phyloP scores from a whole-genome alignment of 2,797 vertebrate genomes.

The Epinephelus malabaricus region DNA sequence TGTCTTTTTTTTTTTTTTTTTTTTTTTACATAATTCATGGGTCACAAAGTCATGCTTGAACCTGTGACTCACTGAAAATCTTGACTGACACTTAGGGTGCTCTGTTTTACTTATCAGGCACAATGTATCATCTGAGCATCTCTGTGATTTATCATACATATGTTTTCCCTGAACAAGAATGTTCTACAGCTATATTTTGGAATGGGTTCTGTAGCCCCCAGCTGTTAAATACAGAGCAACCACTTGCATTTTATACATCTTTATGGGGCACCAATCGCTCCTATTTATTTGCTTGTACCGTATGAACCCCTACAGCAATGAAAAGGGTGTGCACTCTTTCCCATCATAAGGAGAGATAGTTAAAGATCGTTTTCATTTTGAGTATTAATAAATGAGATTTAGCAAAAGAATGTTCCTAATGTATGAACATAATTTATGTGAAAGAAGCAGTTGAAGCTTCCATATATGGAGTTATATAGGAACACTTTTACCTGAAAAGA shows the following conservation, averaged over 20 bases:
- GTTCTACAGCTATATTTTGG: constrained; percentile 19
- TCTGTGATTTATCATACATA: background rate
- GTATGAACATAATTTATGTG: constrained; percentile 6
- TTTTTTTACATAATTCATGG: constrained; percentile 36
- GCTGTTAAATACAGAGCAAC: background rate
- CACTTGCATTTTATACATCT: background rate
- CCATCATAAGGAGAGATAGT: background rate
- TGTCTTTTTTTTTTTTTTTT: constrained; percentile 42
- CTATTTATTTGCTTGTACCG: constrained; percentile 16
- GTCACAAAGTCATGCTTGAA: constrained; percentile 49
- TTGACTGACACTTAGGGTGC: constrained; percentile 5
- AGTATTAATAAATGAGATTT: constrained; percentile 5
- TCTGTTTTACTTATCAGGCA: constrained; percentile 14
- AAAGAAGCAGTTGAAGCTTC: constrained; percentile 17
- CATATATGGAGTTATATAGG: constrained; percentile 39
- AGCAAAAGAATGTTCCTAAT: constrained; percentile 21
- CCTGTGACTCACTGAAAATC: constrained; percentile 22
- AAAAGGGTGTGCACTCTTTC: background rate
- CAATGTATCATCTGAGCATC: background rate
- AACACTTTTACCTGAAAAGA: constrained; percentile 11
- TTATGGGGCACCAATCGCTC: constrained; percentile 8
- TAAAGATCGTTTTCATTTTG: background rate
- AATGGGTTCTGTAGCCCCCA: background rate
- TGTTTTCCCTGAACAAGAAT: constrained; percentile 14
- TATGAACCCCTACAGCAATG: background rate